phyloP scores from a whole-genome alignment of 35 echinoderm and acorn worm genomes.

The Amphiura filiformis region DNA sequence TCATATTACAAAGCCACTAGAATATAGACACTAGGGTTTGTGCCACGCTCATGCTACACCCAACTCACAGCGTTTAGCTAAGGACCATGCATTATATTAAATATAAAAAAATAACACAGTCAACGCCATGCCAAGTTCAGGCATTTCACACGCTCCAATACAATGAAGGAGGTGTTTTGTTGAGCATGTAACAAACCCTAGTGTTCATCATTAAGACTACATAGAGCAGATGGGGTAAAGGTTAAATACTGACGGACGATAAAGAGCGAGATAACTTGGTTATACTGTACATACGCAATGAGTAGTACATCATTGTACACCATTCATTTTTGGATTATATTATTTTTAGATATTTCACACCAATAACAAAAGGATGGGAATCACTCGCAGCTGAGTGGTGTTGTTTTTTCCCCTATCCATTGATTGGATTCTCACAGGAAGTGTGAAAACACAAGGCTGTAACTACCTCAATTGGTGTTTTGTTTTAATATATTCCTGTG shows the following conservation, averaged over 20 bases:
- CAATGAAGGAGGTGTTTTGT: neutral
- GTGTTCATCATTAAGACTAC: slow-evolving; percentile 4
- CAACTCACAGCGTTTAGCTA: neutral
- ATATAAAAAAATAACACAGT: slow-evolving; percentile 8
- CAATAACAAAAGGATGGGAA: neutral
- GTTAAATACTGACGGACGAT: neutral
- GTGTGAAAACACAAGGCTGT: neutral
- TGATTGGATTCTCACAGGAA: neutral
- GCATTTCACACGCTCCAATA: neutral
- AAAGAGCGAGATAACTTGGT: neutral
- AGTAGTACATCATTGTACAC: neutral
- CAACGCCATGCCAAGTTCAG: neutral
- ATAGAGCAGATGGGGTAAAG: neutral
- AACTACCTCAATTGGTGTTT: neutral
- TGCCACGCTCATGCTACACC: neutral
- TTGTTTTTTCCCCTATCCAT: neutral
- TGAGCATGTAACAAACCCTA: slow-evolving; percentile 3
- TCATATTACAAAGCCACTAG: slow-evolving; percentile 1
- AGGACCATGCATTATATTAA: neutral
- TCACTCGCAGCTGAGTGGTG: neutral
- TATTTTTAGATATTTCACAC: slow-evolving; percentile 1
- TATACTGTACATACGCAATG: neutral
- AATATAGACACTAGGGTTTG: neutral
- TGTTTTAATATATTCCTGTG: neutral
- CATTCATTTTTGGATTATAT: neutral